A percentile compares a stretch with the other conserved stretches of the same genome.
These are phyloP conservation scores for Drosophila truncata DNA, from an alignment of 1,140 invertebrate genomes.

Conservation along the genomic window DNA sequence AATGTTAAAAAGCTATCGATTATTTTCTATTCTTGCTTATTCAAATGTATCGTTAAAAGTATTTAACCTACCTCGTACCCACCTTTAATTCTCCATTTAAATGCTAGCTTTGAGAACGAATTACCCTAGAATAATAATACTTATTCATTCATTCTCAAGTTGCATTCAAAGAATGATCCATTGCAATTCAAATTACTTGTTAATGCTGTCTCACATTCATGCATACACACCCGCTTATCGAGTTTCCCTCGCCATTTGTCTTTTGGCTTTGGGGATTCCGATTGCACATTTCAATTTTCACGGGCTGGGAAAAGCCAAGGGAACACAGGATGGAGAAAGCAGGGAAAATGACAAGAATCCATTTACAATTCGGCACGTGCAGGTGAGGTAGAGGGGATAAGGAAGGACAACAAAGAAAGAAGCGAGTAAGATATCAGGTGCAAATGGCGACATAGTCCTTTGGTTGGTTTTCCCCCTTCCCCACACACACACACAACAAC, in stretches of 20 bases:
- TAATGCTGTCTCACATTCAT: conserved; percentile 20
- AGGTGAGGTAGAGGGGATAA: conserved; percentile 16
- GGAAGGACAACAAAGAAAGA: neutral
- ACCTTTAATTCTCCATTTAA: conserved; percentile 4
- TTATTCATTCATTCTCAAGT: neutral
- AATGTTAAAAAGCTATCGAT: neutral
- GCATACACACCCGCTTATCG: conserved; percentile 23
- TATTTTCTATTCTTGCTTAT: neutral
- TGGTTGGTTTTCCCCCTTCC: conserved; percentile 11
- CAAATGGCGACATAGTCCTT: conserved; percentile 36
- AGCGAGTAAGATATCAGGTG: conserved; percentile 30
- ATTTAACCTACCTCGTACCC: too few relatives aligned
- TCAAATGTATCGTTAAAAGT: neutral
- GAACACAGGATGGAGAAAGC: neutral
- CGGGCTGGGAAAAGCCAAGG: conserved; percentile 16
- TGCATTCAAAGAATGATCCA: conserved; percentile 8
- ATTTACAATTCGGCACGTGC: conserved; percentile 68
- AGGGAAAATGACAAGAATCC: conserved; percentile 39
- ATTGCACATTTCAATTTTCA: conserved; percentile 54
- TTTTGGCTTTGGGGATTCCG: conserved; percentile 20
- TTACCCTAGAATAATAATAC: conserved; percentile 5
- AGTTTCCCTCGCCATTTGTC: conserved; percentile 31
- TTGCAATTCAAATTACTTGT: conserved; percentile 35
- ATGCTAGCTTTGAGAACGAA: neutral
- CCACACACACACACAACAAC: neutral